Evolutionary conservation across 1,140 invertebrate species (phyloP).

Genomic region (Steinernema feltiae): DNA sequence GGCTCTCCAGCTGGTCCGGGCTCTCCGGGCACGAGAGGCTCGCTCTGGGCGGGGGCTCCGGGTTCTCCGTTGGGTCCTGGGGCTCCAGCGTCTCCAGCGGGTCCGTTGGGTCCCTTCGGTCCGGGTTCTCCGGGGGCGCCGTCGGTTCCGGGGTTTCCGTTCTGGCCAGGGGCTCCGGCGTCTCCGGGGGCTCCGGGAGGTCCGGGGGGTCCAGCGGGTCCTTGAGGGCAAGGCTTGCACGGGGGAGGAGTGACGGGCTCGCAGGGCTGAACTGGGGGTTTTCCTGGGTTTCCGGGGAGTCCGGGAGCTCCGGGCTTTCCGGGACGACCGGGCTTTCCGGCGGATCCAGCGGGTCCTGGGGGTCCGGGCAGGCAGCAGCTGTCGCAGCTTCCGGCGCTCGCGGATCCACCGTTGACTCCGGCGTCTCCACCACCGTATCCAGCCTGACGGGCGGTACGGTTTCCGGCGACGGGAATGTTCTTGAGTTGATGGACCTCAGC

Average conservation of each 20-base stretch:
- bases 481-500: conserved; percentile 38
- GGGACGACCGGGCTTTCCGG: conserved; percentile 32
- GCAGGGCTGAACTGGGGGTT: conserved; percentile 24
- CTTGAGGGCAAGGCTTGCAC: conserved; percentile 28
- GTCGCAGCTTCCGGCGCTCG: conserved; percentile 29
- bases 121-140: conserved; percentile 25
- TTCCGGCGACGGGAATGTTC: conserved; percentile 22
- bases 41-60: conserved; percentile 14
- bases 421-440: conserved; percentile 36
- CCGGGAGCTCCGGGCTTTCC: conserved; percentile 31
- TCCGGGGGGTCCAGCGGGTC: conserved; percentile 32
- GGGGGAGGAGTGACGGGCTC: conserved; percentile 30
- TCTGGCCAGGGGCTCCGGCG: conserved; percentile 24
- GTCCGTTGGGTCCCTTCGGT: conserved; percentile 30
- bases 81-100: conserved; percentile 20
- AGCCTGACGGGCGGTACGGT: conserved; percentile 40
- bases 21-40: conserved; percentile 16
- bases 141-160: conserved; percentile 25
- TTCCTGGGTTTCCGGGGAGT: conserved; percentile 33
- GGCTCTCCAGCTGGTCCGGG: conserved; percentile 17
- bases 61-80: conserved; percentile 24
- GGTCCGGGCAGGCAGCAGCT: conserved; percentile 34
- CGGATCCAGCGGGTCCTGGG: conserved; percentile 30
- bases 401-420: conserved; percentile 29
- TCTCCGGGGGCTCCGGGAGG: conserved; percentile 32